Conservation (phyloP, 2,797 vertebrate genomes). For the Poliocrania exsul region DNA sequence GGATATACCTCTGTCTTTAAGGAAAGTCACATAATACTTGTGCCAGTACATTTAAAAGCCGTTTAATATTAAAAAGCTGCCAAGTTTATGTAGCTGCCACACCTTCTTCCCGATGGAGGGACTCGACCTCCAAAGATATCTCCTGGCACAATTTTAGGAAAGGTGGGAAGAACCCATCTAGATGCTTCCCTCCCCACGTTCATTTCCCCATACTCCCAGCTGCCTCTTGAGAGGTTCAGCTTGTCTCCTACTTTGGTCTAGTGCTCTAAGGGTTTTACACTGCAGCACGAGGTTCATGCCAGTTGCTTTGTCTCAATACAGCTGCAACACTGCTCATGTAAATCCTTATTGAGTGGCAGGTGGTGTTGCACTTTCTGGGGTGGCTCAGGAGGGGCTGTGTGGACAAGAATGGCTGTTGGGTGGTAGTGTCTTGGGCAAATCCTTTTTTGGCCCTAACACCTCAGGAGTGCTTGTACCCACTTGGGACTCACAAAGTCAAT, state of each 20-base stretch:
- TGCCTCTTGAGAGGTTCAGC: not conserved
- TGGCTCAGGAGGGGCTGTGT: not conserved
- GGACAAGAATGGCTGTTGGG: not conserved
- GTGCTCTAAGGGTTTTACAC: not conserved
- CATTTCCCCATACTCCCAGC: not conserved
- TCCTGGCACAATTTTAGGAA: not conserved
- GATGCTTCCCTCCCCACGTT: rapidly evolving
- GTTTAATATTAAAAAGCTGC: not conserved
- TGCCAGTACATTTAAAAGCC: not conserved
- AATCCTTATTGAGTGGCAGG: not conserved
- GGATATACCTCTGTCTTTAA: not conserved
- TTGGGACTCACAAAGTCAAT: not conserved
- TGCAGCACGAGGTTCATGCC: rapidly evolving
- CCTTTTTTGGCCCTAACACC: not conserved
- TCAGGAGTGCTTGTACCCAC: not conserved
- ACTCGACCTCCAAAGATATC: not conserved
- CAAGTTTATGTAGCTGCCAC: not conserved
- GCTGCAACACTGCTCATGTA: not conserved
- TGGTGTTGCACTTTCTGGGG: rapidly evolving
- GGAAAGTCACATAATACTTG: not conserved
- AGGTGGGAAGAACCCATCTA: not conserved
- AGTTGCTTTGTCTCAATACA: rapidly evolving
- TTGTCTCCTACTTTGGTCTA: not conserved
- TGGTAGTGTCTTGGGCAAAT: not conserved
- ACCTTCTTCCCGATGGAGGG: rapidly evolving